Percentiles rank a stretch among this genome's conserved stretches.
Evolutionary conservation across 2,113 vertebrate genomes (phyloP).

Genomic region (Paratilapia polleni): DNA sequence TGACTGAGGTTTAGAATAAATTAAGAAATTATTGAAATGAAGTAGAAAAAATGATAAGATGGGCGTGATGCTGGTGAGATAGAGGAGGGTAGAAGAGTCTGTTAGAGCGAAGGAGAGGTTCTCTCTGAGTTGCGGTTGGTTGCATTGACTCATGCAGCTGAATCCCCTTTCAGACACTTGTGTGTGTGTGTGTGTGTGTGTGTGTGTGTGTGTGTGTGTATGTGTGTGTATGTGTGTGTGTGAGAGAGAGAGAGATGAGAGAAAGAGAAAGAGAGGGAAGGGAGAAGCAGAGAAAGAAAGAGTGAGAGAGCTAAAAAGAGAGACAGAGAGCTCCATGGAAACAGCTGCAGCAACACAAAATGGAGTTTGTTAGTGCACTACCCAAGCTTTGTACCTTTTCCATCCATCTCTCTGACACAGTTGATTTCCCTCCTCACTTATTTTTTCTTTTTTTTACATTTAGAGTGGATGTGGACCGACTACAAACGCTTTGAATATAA

Average conservation of each 20-base stretch:
- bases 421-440: slow-evolving; percentile 45
- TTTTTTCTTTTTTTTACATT: slow-evolving; percentile 52
- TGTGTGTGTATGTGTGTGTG: neutral
- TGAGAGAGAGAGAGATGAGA: neutral
- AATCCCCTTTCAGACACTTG: slow-evolving; percentile 71
- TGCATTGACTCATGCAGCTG: slow-evolving; percentile 69
- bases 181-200: slow-evolving; percentile 17
- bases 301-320: slow-evolving; percentile 34
- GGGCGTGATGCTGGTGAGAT: slow-evolving; percentile 53
- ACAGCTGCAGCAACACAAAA: slow-evolving; percentile 78
- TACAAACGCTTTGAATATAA: slow-evolving; percentile 40
- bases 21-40: slow-evolving; percentile 75
- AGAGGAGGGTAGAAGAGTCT: slow-evolving; percentile 37
- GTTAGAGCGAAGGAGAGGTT: slow-evolving; percentile 32
- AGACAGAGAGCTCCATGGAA: slow-evolving; percentile 75
- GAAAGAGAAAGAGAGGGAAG: neutral
- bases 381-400: slow-evolving; percentile 64
- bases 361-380: slow-evolving; percentile 75
- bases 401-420: slow-evolving; percentile 60
- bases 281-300: slow-evolving; percentile 13
- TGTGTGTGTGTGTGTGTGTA: neutral
- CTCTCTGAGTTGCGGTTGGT: slow-evolving; percentile 49
- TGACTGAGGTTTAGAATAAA: slow-evolving; percentile 67
- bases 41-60: slow-evolving; percentile 54
- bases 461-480: slow-evolving; percentile 22